Evolutionary conservation across 2,797 vertebrate genomes (phyloP).

Genomic region (Leptodactylus fallax): DNA sequence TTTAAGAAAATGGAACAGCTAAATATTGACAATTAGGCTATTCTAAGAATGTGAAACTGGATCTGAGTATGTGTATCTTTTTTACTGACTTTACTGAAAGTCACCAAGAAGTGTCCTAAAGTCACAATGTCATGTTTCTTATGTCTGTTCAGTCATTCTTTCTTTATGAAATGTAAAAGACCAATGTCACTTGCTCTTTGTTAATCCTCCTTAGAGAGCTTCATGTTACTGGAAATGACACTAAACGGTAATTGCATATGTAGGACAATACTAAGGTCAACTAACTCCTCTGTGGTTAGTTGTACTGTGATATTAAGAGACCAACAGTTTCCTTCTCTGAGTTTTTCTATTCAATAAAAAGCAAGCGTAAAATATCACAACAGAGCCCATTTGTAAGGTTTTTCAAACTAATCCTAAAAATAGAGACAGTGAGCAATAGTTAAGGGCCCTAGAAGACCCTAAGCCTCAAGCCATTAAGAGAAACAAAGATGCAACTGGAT

Average conservation of each 20-base stretch:
- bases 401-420: not conserved
- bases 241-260: conserved; percentile 64
- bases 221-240: conserved; percentile 64
- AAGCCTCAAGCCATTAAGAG: not conserved
- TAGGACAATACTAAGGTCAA: conserved; percentile 64
- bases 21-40: not conserved
- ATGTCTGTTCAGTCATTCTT: conserved; percentile 57
- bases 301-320: conserved; percentile 46
- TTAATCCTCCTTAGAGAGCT: conserved; percentile 64
- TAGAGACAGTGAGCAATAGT: not conserved
- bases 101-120: conserved; percentile 50
- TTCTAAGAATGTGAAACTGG: not conserved
- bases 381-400: not conserved
- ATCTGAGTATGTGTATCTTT: not conserved
- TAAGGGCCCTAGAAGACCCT: not conserved
- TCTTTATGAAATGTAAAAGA: conserved; percentile 60
- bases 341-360: not conserved
- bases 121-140: conserved; percentile 40
- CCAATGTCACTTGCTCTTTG: conserved; percentile 60
- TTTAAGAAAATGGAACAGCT: not conserved
- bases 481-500: no score
- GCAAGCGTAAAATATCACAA: not conserved
- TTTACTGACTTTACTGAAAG: conserved; percentile 35
- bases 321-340: conserved; percentile 42
- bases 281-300: conserved; percentile 59